Percentiles rank a stretch among this genome's conserved stretches.
Evolutionary conservation across 2,888 invertebrate species (phyloP).

Genomic region (Lasioglossum calceatum): DNA sequence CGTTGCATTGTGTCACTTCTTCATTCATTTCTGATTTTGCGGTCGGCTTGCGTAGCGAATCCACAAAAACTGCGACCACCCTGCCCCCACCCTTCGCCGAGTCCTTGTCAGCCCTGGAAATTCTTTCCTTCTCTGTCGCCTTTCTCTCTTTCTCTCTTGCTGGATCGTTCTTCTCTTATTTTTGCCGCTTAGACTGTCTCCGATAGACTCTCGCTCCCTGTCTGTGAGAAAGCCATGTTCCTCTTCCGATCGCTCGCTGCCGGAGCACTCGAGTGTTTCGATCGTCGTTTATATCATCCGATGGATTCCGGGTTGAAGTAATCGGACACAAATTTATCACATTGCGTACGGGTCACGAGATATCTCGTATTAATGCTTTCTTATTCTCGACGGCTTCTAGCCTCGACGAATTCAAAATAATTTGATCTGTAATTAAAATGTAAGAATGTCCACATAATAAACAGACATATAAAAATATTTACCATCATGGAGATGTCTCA

Average conservation of each 20-base stretch:
- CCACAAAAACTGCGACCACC: constrained; percentile 63
- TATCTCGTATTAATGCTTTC: not conserved
- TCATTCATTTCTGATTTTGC: constrained; percentile 84
- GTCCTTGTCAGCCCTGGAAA: constrained; percentile 18
- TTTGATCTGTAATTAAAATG: not conserved
- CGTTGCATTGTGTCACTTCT: constrained; percentile 82
- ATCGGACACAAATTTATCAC: not conserved
- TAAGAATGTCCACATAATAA: not conserved
- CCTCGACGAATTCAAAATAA: not conserved
- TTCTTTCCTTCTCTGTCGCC: constrained; percentile 21
- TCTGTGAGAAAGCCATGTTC: constrained; percentile 51
- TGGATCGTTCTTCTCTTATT: constrained; percentile 26
- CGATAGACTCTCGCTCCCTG: constrained; percentile 20
- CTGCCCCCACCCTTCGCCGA: constrained; percentile 25
- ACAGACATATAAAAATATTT: not conserved
- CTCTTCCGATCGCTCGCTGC: not conserved
- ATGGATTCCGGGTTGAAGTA: not conserved
- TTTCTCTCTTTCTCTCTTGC: not conserved
- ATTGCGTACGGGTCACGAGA: not conserved
- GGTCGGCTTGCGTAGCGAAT: constrained; percentile 84
- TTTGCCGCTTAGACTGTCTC: not conserved
- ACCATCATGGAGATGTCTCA: not conserved
- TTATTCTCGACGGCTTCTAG: no score
- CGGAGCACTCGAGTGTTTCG: not conserved
- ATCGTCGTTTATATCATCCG: not conserved